These are phyloP conservation scores for Argyresthia goedartella DNA, from an alignment of 2,888 invertebrate species.

Conservation along the genomic window DNA sequence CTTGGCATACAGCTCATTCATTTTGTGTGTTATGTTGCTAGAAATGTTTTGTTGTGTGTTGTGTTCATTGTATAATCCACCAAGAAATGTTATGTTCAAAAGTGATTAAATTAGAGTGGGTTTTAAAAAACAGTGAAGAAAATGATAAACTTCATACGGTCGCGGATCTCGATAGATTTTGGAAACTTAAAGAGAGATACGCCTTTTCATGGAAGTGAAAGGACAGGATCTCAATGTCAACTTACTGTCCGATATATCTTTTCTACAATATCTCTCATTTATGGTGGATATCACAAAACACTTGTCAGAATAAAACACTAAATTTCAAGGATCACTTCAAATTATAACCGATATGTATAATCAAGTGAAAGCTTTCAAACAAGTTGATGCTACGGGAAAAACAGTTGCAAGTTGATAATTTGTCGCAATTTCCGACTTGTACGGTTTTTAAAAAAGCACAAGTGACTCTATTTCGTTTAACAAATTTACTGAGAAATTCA, in stretches of 20 bases:
- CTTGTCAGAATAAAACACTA: conserved; percentile 4
- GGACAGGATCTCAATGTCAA: too few species aligned
- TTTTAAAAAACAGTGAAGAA: too few species aligned
- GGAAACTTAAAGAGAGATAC: conserved; percentile 6
- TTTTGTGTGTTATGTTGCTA: too few species aligned
- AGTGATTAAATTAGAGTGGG: too few species aligned
- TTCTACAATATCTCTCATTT: too few species aligned
- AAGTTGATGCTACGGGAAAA: conserved; percentile 12
- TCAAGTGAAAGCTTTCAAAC: conserved; percentile 9
- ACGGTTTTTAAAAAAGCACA: conserved; percentile 6
- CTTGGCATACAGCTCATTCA: too few species aligned
- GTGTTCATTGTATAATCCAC: too few species aligned
- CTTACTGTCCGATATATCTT: too few species aligned
- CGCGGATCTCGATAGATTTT: conserved; percentile 12
- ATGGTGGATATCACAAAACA: conserved; percentile 7
- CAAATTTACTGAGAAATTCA: conserved; percentile 6
- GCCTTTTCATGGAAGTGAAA: too few species aligned
- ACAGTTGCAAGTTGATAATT: conserved; percentile 11
- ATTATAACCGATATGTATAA: conserved; percentile 6
- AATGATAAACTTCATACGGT: too few species aligned
- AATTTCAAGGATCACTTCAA: conserved; percentile 6
- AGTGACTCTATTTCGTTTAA: conserved; percentile 4
- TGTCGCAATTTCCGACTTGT: conserved; percentile 11
- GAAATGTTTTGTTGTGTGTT: too few species aligned
- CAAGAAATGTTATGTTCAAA: too few species aligned